phyloP scores from a whole-genome alignment of 1,140 invertebrate species.

The Diabrotica virgifera region DNA sequence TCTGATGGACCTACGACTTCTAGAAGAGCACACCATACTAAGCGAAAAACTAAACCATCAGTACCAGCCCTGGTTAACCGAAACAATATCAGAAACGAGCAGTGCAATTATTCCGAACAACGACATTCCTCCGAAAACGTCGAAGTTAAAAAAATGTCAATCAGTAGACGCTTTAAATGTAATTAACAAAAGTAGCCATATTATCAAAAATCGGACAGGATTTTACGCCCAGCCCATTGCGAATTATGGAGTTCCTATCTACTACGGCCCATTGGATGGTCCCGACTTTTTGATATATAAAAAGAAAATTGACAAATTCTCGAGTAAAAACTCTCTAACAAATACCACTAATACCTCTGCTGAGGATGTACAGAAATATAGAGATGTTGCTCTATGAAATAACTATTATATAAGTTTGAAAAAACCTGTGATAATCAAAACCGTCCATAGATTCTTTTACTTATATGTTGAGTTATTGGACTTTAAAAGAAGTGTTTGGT shows the following conservation, averaged over 20 bases:
- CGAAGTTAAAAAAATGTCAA: constrained; percentile 38
- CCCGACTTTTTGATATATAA: constrained; percentile 48
- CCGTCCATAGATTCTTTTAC: no score
- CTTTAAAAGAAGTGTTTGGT: no score
- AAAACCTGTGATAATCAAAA: no score
- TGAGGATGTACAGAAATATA: constrained; percentile 47
- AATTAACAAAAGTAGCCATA: constrained; percentile 34
- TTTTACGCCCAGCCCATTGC: constrained; percentile 46
- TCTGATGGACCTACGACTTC: constrained; percentile 54
- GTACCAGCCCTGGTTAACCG: constrained; percentile 33
- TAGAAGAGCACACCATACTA: constrained; percentile 40
- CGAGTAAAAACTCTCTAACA: constrained; percentile 43
- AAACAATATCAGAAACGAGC: constrained; percentile 29
- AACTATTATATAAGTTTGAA: background rate
- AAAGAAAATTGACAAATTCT: constrained; percentile 45
- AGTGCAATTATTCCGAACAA: constrained; percentile 30
- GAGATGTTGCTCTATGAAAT: constrained; percentile 44
- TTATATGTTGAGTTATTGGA: no score
- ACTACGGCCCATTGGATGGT: constrained; percentile 47
- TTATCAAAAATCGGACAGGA: constrained; percentile 43
- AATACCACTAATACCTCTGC: constrained; percentile 42
- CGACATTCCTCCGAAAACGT: constrained; percentile 18
- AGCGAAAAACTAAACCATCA: constrained; percentile 25
- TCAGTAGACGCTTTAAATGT: constrained; percentile 42
- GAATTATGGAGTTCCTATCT: constrained; percentile 47